phyloP scores from a whole-genome alignment of 2,888 invertebrate species.

The Acanthopleura granulata region DNA sequence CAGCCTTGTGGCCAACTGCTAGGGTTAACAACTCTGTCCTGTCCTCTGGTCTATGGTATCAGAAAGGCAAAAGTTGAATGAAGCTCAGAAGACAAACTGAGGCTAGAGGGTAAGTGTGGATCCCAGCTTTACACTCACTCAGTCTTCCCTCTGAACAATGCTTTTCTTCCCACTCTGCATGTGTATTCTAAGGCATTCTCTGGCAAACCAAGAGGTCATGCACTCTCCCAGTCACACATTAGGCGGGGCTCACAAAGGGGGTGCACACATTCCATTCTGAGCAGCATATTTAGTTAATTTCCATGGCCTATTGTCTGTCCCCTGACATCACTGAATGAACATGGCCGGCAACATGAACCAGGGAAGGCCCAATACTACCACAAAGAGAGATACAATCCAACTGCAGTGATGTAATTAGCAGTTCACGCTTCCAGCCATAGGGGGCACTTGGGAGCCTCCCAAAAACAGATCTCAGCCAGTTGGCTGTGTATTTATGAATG shows the following conservation, averaged over 20 bases:
- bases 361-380: background rate
- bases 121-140: background rate
- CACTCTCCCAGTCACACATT: conserved; percentile 18
- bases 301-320: background rate
- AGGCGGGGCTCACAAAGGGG: conserved; percentile 2
- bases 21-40: no score
- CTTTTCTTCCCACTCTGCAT: conserved; percentile 18
- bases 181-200: conserved; percentile 18
- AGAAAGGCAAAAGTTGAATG: background rate
- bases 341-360: background rate
- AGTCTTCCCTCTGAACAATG: conserved; percentile 12
- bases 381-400: no score
- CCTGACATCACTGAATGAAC: background rate
- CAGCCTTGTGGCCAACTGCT: no score
- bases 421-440: no score
- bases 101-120: background rate
- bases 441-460: background rate
- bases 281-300: background rate
- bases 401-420: no score
- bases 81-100: background rate
- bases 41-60: no score
- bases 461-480: conserved; percentile 13
- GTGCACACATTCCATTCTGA: background rate
- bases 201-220: conserved; percentile 11
- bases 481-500: conserved; percentile 15